These are phyloP conservation scores for Poeciliopsis turneri DNA, from an alignment of 2,797 vertebrate species.

Conservation along the genomic window DNA sequence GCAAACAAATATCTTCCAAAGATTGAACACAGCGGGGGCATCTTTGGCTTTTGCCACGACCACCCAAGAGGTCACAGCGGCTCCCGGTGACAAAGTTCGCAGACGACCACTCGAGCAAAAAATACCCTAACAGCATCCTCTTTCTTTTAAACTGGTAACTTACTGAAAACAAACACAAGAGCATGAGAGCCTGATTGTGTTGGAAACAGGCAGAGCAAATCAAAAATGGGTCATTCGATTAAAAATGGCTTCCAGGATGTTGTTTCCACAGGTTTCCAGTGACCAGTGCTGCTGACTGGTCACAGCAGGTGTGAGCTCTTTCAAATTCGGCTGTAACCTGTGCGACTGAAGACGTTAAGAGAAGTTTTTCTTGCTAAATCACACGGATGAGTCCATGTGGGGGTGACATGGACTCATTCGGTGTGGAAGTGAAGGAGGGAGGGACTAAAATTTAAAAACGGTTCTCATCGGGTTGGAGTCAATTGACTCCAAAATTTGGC, in stretches of 20 bases:
- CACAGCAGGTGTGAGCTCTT: background rate
- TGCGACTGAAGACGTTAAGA: background rate
- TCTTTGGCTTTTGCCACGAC: conserved; percentile 72
- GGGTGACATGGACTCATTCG: background rate
- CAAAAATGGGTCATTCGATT: background rate
- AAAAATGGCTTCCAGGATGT: background rate
- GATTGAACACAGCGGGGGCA: conserved; percentile 77
- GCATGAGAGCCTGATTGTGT: background rate
- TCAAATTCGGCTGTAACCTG: background rate
- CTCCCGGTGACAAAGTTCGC: conserved; percentile 53
- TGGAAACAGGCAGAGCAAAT: background rate
- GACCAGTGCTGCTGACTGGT: background rate
- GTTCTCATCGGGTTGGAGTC: background rate
- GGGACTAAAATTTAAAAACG: background rate
- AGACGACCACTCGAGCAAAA: conserved; percentile 60
- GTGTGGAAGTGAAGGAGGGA: background rate
- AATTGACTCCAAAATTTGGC: background rate
- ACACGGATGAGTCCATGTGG: background rate
- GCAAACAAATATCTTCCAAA: conserved; percentile 81
- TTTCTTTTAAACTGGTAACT: conserved; percentile 48
- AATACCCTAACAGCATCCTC: conserved; percentile 63
- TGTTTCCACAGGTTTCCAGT: background rate
- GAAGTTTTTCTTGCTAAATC: background rate
- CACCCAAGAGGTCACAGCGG: conserved; percentile 73
- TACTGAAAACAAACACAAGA: conserved; percentile 37